phyloP scores from a whole-genome alignment of 2,888 invertebrate species.

The Conus canariensis region DNA sequence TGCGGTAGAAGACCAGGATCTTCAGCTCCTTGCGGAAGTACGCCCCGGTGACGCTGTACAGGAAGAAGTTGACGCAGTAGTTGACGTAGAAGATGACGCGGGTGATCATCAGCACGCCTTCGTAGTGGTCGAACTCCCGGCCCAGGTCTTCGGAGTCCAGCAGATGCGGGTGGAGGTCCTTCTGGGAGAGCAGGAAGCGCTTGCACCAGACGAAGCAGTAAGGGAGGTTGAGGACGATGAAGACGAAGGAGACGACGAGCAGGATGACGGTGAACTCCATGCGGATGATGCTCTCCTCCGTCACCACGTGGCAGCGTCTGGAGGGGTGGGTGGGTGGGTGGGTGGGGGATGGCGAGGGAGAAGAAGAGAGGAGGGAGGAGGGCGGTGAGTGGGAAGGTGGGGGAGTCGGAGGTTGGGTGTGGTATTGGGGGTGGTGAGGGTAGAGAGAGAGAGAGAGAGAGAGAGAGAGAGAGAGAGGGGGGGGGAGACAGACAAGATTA shows the following conservation, averaged over 20 bases:
- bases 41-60: constrained; percentile 73
- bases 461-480: too few relatives aligned
- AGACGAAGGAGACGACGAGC: constrained; percentile 73
- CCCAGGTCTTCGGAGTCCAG: not conserved
- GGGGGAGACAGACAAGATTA: too few relatives aligned
- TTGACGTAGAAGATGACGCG: constrained; percentile 72
- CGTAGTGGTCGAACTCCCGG: constrained; percentile 33
- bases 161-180: not conserved
- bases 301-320: constrained; percentile 53
- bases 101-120: constrained; percentile 61
- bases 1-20: constrained; percentile 61
- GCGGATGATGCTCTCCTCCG: constrained; percentile 68
- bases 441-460: too few relatives aligned
- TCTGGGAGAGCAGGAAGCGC: constrained; percentile 44
- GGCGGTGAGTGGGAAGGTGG: not conserved
- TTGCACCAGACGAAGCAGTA: constrained; percentile 72
- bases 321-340: not conserved
- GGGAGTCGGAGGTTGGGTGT: not conserved
- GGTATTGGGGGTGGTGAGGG: too few relatives aligned
- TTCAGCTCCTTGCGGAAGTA: constrained; percentile 71
- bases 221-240: constrained; percentile 74
- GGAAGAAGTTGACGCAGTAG: constrained; percentile 74
- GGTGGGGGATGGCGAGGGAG: too few relatives aligned
- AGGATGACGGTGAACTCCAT: constrained; percentile 74
- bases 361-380: too few relatives aligned